Conservation (phyloP, 2,888 invertebrate species). For the Drosophila recens region DNA sequence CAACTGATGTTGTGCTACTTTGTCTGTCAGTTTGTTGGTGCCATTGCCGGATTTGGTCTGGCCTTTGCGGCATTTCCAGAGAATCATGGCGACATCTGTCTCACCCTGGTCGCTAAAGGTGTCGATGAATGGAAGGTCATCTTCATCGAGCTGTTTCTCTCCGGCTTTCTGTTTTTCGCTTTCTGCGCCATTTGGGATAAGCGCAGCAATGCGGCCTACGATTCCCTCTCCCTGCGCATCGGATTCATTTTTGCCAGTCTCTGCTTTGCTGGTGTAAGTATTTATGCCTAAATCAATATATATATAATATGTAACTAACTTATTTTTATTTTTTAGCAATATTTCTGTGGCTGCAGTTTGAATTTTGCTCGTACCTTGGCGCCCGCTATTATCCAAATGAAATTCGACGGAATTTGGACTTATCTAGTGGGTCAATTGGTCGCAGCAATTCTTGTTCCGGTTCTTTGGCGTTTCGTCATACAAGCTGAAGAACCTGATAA, state of each 20-base stretch:
- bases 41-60: conserved; percentile 15
- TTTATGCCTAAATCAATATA: background rate
- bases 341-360: conserved; percentile 21
- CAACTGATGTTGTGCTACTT: conserved; percentile 45
- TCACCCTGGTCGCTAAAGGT: background rate
- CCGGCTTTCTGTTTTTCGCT: conserved; percentile 22
- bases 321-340: conserved; percentile 7
- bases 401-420: conserved; percentile 23
- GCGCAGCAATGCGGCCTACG: conserved; percentile 21
- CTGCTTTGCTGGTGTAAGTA: conserved; percentile 27
- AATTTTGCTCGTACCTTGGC: conserved; percentile 47
- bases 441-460: background rate
- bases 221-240: conserved; percentile 34
- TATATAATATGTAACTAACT: background rate
- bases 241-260: conserved; percentile 33
- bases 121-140: conserved; percentile 11
- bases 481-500: background rate
- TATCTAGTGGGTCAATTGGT: conserved; percentile 24
- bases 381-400: background rate
- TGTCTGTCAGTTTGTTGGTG: conserved; percentile 36
- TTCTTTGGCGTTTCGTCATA: conserved; percentile 51
- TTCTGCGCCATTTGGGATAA: conserved; percentile 49
- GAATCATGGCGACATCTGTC: background rate
- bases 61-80: background rate
- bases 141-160: conserved; percentile 22